Percentiles rank a stretch among this genome's conserved stretches.
Evolutionary conservation across 2,113 vertebrate species (phyloP).

Genomic region (Ariopsis seemanni): DNA sequence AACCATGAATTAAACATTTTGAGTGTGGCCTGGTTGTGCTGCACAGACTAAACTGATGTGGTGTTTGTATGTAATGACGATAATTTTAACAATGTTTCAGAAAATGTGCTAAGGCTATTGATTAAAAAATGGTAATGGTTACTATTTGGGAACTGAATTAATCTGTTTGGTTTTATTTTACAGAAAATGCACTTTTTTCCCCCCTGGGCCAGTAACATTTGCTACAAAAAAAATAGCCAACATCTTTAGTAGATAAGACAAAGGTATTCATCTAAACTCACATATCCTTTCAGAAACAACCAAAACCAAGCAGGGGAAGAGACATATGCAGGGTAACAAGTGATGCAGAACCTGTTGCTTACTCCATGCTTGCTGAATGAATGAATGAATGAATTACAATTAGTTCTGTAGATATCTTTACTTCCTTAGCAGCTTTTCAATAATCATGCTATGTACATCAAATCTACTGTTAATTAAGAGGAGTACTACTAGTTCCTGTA

Average conservation of each 20-base stretch:
- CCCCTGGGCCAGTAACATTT: background rate
- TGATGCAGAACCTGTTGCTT: background rate
- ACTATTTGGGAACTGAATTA: background rate
- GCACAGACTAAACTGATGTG: background rate
- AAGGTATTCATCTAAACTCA: background rate
- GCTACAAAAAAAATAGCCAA: background rate
- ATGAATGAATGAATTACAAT: background rate
- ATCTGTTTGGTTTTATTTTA: background rate
- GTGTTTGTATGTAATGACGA: background rate
- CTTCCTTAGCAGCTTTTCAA: background rate
- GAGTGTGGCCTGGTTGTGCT: no score
- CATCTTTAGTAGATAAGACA: background rate
- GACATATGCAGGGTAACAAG: background rate
- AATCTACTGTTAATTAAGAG: background rate
- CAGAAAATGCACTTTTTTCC: background rate
- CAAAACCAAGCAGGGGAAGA: background rate
- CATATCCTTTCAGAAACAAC: background rate
- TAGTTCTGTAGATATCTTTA: background rate
- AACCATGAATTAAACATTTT: constrained; percentile 1
- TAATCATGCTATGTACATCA: background rate
- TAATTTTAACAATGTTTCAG: background rate
- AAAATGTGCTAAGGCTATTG: background rate
- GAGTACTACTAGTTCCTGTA: background rate
- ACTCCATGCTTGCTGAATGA: background rate
- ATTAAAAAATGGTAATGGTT: background rate